Conservation (phyloP, 2,113 vertebrate species). For the Agapornis roseicollis region DNA sequence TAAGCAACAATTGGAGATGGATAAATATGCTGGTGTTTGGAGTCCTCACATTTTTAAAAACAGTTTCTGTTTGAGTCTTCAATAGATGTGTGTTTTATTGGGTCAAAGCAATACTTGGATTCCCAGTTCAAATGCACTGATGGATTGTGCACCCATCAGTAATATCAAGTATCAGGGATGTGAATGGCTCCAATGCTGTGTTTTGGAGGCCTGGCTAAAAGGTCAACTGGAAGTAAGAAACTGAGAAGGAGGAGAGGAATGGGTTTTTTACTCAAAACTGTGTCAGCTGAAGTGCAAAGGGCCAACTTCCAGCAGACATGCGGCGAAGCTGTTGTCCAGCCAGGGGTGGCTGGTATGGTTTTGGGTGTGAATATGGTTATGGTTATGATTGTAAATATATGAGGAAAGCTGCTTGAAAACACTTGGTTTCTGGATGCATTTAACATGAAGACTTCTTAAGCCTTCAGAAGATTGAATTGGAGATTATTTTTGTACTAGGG, state of each 20-base stretch:
- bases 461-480: neutral
- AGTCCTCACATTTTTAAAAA: neutral
- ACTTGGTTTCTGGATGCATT: neutral
- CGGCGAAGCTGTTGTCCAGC: neutral
- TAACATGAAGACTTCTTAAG: neutral
- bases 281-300: neutral
- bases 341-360: neutral
- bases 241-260: neutral
- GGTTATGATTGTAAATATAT: rapidly evolving
- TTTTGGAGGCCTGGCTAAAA: neutral
- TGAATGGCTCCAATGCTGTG: rapidly evolving
- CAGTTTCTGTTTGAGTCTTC: neutral
- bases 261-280: neutral
- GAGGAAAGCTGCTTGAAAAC: neutral
- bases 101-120: neutral
- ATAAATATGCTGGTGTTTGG: neutral
- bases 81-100: neutral
- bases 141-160: too few species aligned
- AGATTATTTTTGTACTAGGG: neutral
- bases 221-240: neutral
- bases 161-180: rapidly evolving
- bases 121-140: neutral
- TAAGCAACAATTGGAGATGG: neutral
- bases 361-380: too few species aligned
- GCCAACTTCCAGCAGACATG: neutral